These are phyloP conservation scores for Clitarchus hookeri DNA, from an alignment of 2,888 invertebrate genomes.

Conservation along the genomic window DNA sequence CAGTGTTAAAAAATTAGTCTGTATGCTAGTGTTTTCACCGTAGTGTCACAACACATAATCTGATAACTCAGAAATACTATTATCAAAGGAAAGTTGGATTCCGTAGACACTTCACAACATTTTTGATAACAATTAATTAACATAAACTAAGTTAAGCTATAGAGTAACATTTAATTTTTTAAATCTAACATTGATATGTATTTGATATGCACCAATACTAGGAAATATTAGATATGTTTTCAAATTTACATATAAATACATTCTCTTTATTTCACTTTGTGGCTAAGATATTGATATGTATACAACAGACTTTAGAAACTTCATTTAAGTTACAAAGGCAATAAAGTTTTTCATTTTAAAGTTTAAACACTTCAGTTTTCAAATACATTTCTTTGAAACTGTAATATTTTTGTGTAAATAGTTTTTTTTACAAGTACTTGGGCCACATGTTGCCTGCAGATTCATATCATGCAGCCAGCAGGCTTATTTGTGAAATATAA, in stretches of 20 bases:
- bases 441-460: too few relatives aligned
- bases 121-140: background rate
- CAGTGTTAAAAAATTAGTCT: too few relatives aligned
- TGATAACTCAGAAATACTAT: too few relatives aligned
- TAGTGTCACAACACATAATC: too few relatives aligned
- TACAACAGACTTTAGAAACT: background rate
- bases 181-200: conserved; percentile 19
- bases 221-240: background rate
- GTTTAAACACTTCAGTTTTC: background rate
- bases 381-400: background rate
- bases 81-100: too few relatives aligned
- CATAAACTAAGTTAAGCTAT: background rate
- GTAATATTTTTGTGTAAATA: too few relatives aligned
- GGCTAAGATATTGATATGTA: conserved; percentile 1
- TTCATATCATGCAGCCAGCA: too few relatives aligned
- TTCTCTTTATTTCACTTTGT: background rate
- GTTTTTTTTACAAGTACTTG: too few relatives aligned
- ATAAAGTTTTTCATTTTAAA: background rate
- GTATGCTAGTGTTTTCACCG: too few relatives aligned
- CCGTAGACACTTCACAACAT: background rate
- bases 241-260: background rate
- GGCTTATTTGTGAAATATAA: too few relatives aligned
- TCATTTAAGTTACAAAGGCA: background rate
- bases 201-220: background rate
- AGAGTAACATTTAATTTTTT: background rate